A percentile compares a stretch with the other conserved stretches of the same genome.
These are phyloP conservation scores for Tortricodes alternella DNA, from an alignment of 2,888 invertebrate genomes.

Conservation along the genomic window DNA sequence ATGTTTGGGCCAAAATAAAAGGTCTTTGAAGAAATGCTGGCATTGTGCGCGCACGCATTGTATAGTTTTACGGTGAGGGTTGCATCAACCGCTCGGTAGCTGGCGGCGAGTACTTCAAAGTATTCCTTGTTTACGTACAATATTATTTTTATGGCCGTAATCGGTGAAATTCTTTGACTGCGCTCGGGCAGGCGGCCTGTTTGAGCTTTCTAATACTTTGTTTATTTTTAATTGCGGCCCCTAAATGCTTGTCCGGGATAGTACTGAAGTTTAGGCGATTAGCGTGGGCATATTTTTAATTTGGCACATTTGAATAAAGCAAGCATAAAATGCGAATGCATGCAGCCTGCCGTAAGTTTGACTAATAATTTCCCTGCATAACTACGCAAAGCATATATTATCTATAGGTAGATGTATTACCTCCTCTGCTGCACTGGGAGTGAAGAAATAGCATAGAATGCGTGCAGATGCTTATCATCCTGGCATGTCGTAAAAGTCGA, in stretches of 20 bases:
- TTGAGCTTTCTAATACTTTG: constrained; percentile 33
- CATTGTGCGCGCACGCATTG: constrained; percentile 69
- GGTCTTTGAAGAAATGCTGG: constrained; percentile 63
- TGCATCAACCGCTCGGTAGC: constrained; percentile 81
- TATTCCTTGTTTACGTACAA: constrained; percentile 68
- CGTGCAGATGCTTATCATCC: too few species aligned
- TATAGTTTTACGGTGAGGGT: constrained; percentile 53
- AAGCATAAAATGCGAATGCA: too few species aligned
- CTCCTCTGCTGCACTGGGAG: too few species aligned
- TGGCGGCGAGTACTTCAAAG: constrained; percentile 66
- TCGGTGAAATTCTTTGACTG: constrained; percentile 63
- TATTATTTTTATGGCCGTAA: constrained; percentile 80
- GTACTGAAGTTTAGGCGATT: background rate
- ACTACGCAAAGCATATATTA: too few species aligned
- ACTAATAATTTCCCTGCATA: too few species aligned
- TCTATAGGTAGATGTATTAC: too few species aligned
- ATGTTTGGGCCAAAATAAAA: constrained; percentile 79
- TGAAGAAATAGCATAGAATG: too few species aligned
- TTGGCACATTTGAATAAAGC: too few species aligned
- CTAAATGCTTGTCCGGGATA: constrained; percentile 4
- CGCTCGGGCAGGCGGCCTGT: constrained; percentile 8
- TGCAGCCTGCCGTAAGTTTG: too few species aligned
- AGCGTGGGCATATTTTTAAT: background rate
- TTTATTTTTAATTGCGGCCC: constrained; percentile 26
- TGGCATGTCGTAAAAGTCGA: too few species aligned